Evolutionary conservation across 2,888 invertebrate species (phyloP).

Genomic region (Oegoconia quadripuncta): DNA sequence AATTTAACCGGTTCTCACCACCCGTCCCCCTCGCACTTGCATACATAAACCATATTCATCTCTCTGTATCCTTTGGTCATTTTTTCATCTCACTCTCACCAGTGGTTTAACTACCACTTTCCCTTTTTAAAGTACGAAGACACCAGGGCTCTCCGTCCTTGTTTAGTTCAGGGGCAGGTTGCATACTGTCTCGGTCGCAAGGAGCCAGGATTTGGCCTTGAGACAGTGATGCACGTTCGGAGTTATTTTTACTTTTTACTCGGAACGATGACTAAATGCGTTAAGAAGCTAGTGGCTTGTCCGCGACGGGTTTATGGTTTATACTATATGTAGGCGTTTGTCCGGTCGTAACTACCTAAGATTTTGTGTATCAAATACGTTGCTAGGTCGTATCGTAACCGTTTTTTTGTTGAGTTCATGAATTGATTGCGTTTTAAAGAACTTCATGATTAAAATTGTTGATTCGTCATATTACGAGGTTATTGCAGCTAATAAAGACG

Average conservation of each 20-base stretch:
- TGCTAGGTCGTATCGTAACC: slow-evolving; percentile 1
- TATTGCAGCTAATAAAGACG: too few species aligned
- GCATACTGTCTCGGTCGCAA: slow-evolving; percentile 39
- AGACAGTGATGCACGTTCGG: slow-evolving; percentile 69
- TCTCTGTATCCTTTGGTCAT: slow-evolving; percentile 60
- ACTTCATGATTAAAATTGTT: too few species aligned
- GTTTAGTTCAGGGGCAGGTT: slow-evolving; percentile 18
- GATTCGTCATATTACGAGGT: too few species aligned
- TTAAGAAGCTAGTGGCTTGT: slow-evolving; percentile 52
- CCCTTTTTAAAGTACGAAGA: slow-evolving; percentile 79
- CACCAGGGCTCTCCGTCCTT: slow-evolving; percentile 40
- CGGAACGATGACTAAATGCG: slow-evolving; percentile 69
- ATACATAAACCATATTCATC: slow-evolving; percentile 31
- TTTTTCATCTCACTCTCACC: slow-evolving; percentile 77
- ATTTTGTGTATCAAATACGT: neutral
- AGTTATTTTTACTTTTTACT: slow-evolving; percentile 75
- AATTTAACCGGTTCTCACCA: slow-evolving; percentile 71
- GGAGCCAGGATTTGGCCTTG: slow-evolving; percentile 73
- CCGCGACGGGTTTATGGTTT: slow-evolving; percentile 25
- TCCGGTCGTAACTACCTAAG: slow-evolving; percentile 3
- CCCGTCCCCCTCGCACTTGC: slow-evolving; percentile 33
- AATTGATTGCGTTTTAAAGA: too few species aligned
- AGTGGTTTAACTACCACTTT: slow-evolving; percentile 69
- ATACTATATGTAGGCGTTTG: slow-evolving; percentile 11
- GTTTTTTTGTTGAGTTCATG: too few species aligned